Evolutionary conservation across 1,140 invertebrate genomes (phyloP), one percentile per base, ranked within the genome.

Genomic region (Drosophila willistoni): DNA sequence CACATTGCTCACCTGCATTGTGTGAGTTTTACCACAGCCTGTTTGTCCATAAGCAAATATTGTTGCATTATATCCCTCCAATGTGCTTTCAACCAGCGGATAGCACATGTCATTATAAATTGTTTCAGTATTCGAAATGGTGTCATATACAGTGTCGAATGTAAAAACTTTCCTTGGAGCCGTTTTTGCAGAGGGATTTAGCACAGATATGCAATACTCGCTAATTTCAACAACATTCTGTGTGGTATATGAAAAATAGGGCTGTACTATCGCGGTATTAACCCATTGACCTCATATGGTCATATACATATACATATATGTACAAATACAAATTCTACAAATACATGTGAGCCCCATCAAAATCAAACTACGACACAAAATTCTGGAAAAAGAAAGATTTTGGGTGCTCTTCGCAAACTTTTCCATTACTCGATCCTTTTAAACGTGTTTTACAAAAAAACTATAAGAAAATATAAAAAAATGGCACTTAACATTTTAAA

Each of bases 21-120:
- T 97, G 77, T 95, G 96, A 13, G 95, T 95, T 83, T 96, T 96
- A 0, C 97, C 96, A 84, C 96, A 97, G 1, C 97, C 97, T 0
- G 97, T 98, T 92, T 98, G 97, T 0, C 97, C 97, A 84, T 98
- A 98, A 0, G 97, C 97, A 87, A 97, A 97, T 13, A 97, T 96
- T 0, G 97, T 97, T 7, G 96, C 96, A 92, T 97, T 97, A 92
- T 98, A 97, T 12, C 97, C 97, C 80, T 97, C 96, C 14, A 98
- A 91, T 2, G 97, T 96, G 34, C 97, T 96, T 95, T 94, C 94
- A 1, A 99, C 96, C 44, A 99, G 87, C 0, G 97, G 96, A 68
- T 96, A 94, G 73, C 98, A 98, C 22, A 97, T 96, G 85, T 98
- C 97, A 91, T 98, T 96, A 93, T 98, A 99, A 0, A 99, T 93